A percentile compares a stretch with the other conserved stretches of the same genome.
Conservation (phyloP, 2,888 invertebrate genomes). For the Dicyrtoma fusca region DNA sequence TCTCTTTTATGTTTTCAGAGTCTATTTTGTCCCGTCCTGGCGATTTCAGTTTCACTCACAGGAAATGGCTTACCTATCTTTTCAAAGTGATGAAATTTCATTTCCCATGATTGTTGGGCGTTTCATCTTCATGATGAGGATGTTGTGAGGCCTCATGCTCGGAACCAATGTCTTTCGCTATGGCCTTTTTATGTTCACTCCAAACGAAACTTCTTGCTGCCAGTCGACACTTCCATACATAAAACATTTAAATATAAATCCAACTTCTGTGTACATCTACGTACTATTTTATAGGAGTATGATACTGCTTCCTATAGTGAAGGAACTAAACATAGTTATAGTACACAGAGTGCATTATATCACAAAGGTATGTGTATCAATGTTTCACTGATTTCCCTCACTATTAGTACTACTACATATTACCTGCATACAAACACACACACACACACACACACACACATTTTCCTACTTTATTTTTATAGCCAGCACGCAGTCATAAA, state of each 20-base stretch:
- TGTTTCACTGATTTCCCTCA: background rate
- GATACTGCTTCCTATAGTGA: no score
- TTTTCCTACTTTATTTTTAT: no score
- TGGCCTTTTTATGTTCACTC: conserved; percentile 40
- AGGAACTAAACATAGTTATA: no score
- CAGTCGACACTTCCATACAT: background rate
- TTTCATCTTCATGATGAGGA: conserved; percentile 43
- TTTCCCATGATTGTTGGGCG: conserved; percentile 46
- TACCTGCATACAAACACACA: background rate
- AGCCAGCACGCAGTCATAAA: no score
- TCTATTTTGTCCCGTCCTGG: conserved; percentile 26
- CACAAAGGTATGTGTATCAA: no score
- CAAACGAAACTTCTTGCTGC: conserved; percentile 14
- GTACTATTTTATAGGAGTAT: background rate
- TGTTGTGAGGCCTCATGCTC: conserved; percentile 38
- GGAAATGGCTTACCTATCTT: conserved; percentile 32
- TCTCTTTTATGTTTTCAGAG: conserved; percentile 16
- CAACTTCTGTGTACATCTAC: background rate
- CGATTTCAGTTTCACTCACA: conserved; percentile 24
- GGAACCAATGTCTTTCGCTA: conserved; percentile 51
- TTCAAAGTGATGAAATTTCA: conserved; percentile 39
- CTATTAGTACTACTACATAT: background rate
- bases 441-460: background rate
- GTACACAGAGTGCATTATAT: no score
- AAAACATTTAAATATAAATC: background rate